Conservation (phyloP, 2,113 vertebrate species). For the Cryptotis parvus region DNA sequence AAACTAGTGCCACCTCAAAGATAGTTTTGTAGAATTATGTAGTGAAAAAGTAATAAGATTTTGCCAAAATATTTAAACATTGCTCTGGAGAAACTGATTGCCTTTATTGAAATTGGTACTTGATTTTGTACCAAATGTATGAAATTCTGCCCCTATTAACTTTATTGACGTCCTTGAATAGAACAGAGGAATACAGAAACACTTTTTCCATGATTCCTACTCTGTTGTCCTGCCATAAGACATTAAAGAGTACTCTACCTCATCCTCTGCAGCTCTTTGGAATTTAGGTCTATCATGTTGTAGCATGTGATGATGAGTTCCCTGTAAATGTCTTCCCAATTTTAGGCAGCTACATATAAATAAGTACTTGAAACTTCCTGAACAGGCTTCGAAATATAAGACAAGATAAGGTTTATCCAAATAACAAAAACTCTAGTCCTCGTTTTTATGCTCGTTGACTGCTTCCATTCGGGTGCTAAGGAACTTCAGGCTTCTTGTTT, state of each 20-base stretch:
- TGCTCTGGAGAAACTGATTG: neutral
- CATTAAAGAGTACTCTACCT: neutral
- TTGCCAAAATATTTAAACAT: neutral
- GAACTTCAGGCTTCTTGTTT: neutral
- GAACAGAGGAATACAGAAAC: neutral
- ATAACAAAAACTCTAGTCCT: neutral
- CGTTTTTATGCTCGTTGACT: neutral
- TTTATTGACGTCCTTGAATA: neutral
- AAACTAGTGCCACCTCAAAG: neutral
- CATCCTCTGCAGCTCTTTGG: neutral
- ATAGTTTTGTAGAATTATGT: neutral
- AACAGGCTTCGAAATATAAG: neutral
- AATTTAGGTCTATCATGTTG: neutral
- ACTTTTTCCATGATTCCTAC: neutral
- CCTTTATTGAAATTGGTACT: neutral
- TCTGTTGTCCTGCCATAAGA: neutral
- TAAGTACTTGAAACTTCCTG: slow-evolving; percentile 2
- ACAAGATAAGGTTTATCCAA: neutral
- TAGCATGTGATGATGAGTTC: neutral
- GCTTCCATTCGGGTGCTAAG: neutral
- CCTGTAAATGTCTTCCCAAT: neutral
- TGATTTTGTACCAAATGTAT: neutral
- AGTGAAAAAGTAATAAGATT: slow-evolving; percentile 14
- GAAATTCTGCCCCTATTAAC: neutral
- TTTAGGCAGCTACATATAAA: neutral